Base-by-base conservation (phyloP, 1,140 invertebrate species). In the Mactra quadrangularis region DNA sequence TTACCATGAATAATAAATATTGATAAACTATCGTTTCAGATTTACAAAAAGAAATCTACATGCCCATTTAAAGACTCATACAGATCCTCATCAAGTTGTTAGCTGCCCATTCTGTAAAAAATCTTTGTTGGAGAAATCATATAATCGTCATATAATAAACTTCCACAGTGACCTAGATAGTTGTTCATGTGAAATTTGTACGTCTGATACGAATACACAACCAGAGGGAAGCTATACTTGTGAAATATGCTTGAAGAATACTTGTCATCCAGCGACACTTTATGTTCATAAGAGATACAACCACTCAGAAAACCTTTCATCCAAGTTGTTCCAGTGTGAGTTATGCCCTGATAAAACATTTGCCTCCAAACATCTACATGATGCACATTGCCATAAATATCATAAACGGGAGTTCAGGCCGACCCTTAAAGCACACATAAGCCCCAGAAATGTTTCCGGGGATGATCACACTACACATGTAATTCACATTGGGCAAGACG, bases 401-500 rank as follows among this genome's bases (percentile, higher is more conserved):
- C 64, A 68, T 31, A 68, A 50, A 31, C 47, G 45, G 64, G 38
- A 41, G 6, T 41, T 41, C 6, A 55, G 19, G 19, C 31, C 11
- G 47, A 7, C 38, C 17, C 11, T 22, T 25, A 25, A 11, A 17
- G 27, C 22, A 29, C 45, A 41, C 1, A 4, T 25, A 47, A 15
- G 22, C n/a, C 3, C 27, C 9, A 38, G 45, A 3, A 68, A 41
- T 31, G 47, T 41, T 22, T 31, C 17, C 22, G 22, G 45, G n/a
- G 31, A 3, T 27, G 70, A 57, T 57, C 70, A 38, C 0, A 38
- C 57, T 0, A 64, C 62, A 11, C 77, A 79, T 59, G 62, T 79
- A 0, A 79, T 79, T 17, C 77, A 79, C n/a, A 59, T 79, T 19
- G 77, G 77, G 1, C 77, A 55, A 29, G 64, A 59, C 45, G 31